These are phyloP conservation scores for Mellivora capensis DNA, from an alignment of 2,113 vertebrate species.

Conservation along the genomic window DNA sequence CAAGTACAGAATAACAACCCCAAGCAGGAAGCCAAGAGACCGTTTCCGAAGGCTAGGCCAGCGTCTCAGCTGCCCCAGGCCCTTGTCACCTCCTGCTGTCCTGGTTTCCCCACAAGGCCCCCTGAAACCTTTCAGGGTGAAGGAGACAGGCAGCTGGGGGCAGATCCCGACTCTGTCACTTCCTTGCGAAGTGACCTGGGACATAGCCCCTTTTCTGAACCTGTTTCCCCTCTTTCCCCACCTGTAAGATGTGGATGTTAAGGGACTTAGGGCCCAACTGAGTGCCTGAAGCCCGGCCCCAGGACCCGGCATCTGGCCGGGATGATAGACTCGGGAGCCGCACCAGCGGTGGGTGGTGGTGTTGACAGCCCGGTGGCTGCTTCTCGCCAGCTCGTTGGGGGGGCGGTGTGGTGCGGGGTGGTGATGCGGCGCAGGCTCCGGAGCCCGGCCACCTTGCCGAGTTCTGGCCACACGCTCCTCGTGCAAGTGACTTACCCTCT, in stretches of 20 bases:
- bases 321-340: rapidly evolving
- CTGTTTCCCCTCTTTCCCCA: background rate
- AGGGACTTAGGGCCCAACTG: background rate
- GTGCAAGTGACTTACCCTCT: background rate
- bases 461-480: background rate
- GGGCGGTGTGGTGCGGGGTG: rapidly evolving
- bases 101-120: background rate
- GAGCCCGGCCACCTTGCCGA: background rate
- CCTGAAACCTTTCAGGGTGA: background rate
- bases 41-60: background rate
- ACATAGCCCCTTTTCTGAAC: background rate
- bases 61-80: background rate
- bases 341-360: background rate
- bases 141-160: background rate
- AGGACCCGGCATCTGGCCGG: too few relatives aligned
- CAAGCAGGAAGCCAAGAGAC: background rate
- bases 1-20: too few relatives aligned
- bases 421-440: rapidly evolving
- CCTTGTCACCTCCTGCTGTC: background rate
- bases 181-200: background rate
- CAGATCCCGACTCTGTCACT: background rate
- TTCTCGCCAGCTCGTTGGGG: rapidly evolving
- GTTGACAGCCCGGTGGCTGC: background rate
- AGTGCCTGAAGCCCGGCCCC: background rate
- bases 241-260: background rate